Conservation (phyloP, 2,797 vertebrate genomes). For the Xenopus petersii region DNA sequence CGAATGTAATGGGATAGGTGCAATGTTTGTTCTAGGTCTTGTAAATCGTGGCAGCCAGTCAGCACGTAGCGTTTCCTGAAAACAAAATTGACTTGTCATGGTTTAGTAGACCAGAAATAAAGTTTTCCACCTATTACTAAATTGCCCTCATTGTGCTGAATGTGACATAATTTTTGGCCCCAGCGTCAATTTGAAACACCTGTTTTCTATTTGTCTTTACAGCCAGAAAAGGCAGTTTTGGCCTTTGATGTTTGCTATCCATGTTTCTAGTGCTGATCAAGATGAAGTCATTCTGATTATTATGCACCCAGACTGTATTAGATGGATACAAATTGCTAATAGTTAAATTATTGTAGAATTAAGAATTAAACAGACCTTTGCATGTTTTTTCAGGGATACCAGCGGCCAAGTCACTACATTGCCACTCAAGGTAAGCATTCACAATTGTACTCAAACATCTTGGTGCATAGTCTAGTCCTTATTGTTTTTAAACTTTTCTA, state of each 20-base stretch:
- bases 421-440: conserved; percentile 89
- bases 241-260: background rate
- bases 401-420: conserved; percentile 97
- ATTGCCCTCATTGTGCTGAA: background rate
- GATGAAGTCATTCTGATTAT: background rate
- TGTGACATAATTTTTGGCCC: background rate
- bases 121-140: no score
- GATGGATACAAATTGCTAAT: background rate
- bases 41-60: no score
- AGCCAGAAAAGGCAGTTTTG: background rate
- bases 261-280: conserved; percentile 8
- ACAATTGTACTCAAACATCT: background rate
- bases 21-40: no score
- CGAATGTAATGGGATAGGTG: no score
- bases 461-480: no score
- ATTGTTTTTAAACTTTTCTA: no score
- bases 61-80: no score
- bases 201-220: no score
- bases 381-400: conserved; percentile 84
- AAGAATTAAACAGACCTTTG: conserved; percentile 21
- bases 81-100: no score
- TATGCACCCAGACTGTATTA: background rate
- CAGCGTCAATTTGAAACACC: no score
- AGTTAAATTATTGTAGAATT: background rate
- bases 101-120: no score